Conservation (phyloP, 2,888 invertebrate species). For the Noctua janthina region DNA sequence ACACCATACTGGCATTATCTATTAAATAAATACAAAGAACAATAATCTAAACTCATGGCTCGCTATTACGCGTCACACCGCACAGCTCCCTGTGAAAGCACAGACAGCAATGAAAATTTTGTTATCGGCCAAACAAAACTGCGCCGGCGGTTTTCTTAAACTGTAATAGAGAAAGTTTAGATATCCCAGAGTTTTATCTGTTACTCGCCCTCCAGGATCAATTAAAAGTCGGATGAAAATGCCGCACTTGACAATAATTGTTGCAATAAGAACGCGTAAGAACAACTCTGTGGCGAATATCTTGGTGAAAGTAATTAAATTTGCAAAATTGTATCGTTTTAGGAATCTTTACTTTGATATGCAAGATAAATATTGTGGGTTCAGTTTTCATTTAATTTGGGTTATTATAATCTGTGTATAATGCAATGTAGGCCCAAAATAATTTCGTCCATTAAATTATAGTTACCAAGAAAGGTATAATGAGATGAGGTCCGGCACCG, state of each 20-base stretch:
- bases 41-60: constrained; percentile 69
- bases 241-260: constrained; percentile 86
- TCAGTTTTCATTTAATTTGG: neutral
- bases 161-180: constrained; percentile 90
- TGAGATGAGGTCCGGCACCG: neutral
- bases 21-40: constrained; percentile 29
- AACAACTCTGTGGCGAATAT: constrained; percentile 73
- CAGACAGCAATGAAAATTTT: constrained; percentile 80
- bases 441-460: neutral
- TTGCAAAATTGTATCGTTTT: constrained; percentile 63
- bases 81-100: constrained; percentile 49
- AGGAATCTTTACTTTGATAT: constrained; percentile 27
- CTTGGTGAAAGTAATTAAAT: constrained; percentile 68
- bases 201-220: constrained; percentile 90
- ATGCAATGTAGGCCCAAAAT: neutral
- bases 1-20: neutral
- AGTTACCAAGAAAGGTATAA: neutral
- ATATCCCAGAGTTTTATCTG: constrained; percentile 87
- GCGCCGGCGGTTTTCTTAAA: constrained; percentile 86
- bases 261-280: constrained; percentile 83
- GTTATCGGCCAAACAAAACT: constrained; percentile 87
- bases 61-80: constrained; percentile 77
- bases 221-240: constrained; percentile 88
- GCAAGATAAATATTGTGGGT: constrained; percentile 18
- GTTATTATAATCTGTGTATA: neutral